A percentile compares a stretch with the other conserved stretches of the same genome.
These are phyloP conservation scores for Oppia nitens DNA, from an alignment of 1,140 invertebrate genomes.

Conservation along the genomic window DNA sequence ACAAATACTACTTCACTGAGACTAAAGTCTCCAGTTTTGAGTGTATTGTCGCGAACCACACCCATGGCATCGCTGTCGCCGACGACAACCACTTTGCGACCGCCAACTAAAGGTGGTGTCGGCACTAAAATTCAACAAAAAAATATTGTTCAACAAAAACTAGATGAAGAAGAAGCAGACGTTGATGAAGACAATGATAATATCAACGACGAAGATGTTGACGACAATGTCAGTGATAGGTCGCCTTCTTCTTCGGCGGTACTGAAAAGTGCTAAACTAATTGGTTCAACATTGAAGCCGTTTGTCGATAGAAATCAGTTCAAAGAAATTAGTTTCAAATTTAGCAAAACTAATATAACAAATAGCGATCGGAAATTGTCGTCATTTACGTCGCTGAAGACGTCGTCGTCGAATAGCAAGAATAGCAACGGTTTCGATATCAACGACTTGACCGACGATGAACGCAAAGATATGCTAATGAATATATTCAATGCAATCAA, in stretches of 20 bases:
- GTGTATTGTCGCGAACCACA: background rate
- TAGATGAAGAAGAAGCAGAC: background rate
- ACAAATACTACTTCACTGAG: conserved; percentile 1
- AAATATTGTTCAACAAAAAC: background rate
- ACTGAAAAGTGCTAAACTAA: background rate
- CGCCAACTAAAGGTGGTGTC: no score
- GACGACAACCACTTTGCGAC: no score
- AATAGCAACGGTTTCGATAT: conserved; percentile 7
- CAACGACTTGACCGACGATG: conserved; percentile 8
- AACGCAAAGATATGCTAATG: conserved; percentile 1
- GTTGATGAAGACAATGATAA: background rate
- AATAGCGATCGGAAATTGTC: background rate
- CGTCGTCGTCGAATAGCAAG: no score
- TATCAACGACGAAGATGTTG: background rate
- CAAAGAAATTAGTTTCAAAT: no score
- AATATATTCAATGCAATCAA: conserved; percentile 8
- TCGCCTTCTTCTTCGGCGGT: no score
- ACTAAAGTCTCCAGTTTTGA: conserved; percentile 3
- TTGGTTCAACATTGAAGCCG: background rate
- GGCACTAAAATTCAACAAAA: background rate
- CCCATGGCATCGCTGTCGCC: background rate
- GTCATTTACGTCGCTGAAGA: background rate
- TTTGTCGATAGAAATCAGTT: background rate
- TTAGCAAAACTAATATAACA: background rate
- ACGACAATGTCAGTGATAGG: no score